Base-by-base conservation (phyloP, 1,140 invertebrate species). In the Drosophila oshimai region DNA sequence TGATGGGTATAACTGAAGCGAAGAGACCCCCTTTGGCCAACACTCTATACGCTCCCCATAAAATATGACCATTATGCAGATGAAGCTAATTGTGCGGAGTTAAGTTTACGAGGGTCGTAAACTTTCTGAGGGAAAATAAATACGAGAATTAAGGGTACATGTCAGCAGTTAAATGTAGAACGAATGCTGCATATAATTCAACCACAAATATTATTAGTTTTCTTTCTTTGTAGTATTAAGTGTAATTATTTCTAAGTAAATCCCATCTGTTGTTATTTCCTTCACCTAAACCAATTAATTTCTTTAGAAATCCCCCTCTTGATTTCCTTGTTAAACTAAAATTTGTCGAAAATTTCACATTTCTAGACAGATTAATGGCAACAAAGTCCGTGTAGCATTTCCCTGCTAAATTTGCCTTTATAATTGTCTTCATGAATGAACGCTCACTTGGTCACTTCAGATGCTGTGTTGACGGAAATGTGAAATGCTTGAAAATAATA, bases 21-120 rank as follows among this genome's bases (percentile, higher is more conserved):
- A 44, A 5, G 53, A 39, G 51, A 20, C 6, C 7, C 22, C 44
- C 22, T 12, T 13, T 26, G 33, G 46, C 45, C 17, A 60, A 20
- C 46, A 41, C 57, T 60, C 34, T 22, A 33, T 60, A 41, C 4
- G 31, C 13, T 28, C 7, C 7, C 24, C 61, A 64, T 65, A 65
- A 65, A 65, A 65, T 64, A 65, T 65, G 62, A 20, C 60, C 60
- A 65, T 67, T 68, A 68, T 68, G 62, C 62, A 68, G 64, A 68
- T 68, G 64, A 67, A 54, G 62, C 62, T 67, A 68, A 68, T 68
- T 68, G 37, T 44, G 62, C 37, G 18, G 62, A 68, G 39, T 69
- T 45, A 24, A 53, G 61, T 68, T 68, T 68, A 68, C 31, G 64
- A 68, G 18, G 12, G 29, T 68, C 61, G 24, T 68, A 68, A 67